A percentile compares a stretch with the other conserved stretches of the same genome.
Conservation (phyloP, 2,113 vertebrate species). For the Cyphomyrus discorhynchus region DNA sequence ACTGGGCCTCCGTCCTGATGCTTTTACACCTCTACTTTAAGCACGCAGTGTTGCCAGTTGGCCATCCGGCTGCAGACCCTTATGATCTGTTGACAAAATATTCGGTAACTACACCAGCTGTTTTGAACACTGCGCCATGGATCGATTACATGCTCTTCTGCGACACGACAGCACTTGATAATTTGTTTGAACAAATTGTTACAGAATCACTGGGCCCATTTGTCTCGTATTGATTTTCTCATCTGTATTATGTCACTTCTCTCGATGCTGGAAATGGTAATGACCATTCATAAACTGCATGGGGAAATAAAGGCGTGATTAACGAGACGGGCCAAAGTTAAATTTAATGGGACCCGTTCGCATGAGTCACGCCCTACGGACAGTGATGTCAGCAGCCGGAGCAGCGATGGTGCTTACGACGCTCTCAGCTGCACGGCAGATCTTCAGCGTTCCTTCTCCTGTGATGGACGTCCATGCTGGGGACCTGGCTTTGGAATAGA, state of each 20-base stretch:
- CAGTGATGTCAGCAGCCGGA: neutral
- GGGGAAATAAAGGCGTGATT: constrained; percentile 2
- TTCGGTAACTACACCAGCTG: neutral
- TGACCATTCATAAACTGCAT: neutral
- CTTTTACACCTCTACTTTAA: neutral
- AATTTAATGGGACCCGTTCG: constrained; percentile 1
- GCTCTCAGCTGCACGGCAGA: neutral
- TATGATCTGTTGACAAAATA: neutral
- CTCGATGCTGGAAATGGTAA: neutral
- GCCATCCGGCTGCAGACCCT: neutral
- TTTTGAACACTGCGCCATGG: neutral
- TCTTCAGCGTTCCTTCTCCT: neutral
- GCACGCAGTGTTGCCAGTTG: neutral
- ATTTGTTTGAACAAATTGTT: constrained; percentile 8
- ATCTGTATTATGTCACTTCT: constrained; percentile 6
- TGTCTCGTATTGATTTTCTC: constrained; percentile 8
- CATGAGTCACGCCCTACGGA: neutral
- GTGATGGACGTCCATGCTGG: neutral
- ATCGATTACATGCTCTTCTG: neutral
- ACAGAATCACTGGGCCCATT: constrained; percentile 1
- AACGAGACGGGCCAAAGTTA: neutral
- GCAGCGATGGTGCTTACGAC: neutral
- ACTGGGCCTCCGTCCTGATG: neutral
- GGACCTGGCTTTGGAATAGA: neutral
- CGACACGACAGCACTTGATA: neutral